A percentile compares a stretch with the other conserved stretches of the same genome.
Conservation (phyloP, 2,113 vertebrate species). For the Heliornis fulica region DNA sequence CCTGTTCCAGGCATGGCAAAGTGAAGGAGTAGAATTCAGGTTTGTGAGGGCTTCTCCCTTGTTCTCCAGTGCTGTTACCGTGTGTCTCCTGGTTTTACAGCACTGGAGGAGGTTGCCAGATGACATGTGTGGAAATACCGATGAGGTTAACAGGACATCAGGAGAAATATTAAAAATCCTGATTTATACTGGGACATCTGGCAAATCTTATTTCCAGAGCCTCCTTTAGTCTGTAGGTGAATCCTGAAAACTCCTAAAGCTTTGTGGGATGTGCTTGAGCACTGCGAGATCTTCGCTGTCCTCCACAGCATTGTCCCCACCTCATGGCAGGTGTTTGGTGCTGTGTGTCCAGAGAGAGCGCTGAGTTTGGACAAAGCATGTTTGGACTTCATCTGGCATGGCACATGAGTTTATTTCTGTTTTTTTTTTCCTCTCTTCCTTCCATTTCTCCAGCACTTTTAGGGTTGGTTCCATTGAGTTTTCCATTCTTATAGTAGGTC, state of each 20-base stretch:
- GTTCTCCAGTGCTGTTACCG: not conserved
- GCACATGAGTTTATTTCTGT: not conserved
- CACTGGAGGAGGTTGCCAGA: not conserved
- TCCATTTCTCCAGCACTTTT: not conserved
- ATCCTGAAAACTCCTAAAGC: not conserved
- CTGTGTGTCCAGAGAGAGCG: too few relatives aligned
- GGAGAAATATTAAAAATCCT: conserved; percentile 31
- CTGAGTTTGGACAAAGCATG: not conserved
- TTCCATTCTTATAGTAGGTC: not conserved
- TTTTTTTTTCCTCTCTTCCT: not conserved
- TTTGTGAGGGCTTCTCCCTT: not conserved
- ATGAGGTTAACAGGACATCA: not conserved
- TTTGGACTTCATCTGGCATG: not conserved
- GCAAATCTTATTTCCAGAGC: not conserved
- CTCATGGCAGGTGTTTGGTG: not conserved
- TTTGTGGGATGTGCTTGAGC: not conserved
- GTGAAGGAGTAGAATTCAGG: not conserved
- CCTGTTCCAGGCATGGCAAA: not conserved
- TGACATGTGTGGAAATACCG: not conserved
- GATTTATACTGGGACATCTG: conserved; percentile 24
- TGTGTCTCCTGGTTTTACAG: not conserved
- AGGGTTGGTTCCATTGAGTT: not conserved
- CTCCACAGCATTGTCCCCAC: fast-evolving
- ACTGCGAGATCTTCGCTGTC: not conserved
- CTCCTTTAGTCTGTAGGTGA: not conserved